These are phyloP conservation scores for Bugulina stolonifera DNA, from an alignment of 2,888 invertebrate genomes.

Conservation along the genomic window DNA sequence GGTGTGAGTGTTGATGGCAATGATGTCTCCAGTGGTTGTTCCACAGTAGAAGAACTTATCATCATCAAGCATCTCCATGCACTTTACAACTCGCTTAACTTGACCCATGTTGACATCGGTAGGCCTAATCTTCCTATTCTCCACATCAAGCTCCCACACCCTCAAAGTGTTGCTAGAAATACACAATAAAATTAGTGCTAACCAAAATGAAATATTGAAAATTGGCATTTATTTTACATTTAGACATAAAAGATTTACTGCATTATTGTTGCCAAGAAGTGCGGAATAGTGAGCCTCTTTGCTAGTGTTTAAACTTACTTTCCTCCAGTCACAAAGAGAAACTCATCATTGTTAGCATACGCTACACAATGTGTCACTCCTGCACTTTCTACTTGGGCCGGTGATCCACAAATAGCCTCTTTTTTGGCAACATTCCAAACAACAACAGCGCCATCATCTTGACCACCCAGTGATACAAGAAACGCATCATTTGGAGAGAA, in stretches of 20 bases:
- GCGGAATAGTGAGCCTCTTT: no score
- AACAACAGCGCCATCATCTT: constrained; percentile 79
- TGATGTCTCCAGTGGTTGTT: constrained; percentile 72
- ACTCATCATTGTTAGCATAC: constrained; percentile 45
- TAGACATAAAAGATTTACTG: no score
- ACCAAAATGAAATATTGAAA: no score
- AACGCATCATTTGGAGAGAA: constrained; percentile 76
- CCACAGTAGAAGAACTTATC: constrained; percentile 77
- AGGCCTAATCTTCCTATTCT: constrained; percentile 64
- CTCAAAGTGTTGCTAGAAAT: constrained; percentile 51
- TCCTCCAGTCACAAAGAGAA: constrained; percentile 53
- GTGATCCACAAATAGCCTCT: constrained; percentile 60
- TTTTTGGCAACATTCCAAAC: constrained; percentile 70
- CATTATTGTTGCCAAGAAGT: no score
- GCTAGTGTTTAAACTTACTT: constrained; percentile 45
- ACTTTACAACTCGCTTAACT: constrained; percentile 69
- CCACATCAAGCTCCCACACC: constrained; percentile 55
- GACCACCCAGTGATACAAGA: constrained; percentile 78
- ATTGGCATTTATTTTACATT: no score
- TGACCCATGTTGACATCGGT: constrained; percentile 73
- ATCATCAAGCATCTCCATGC: constrained; percentile 63
- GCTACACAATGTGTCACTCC: constrained; percentile 65
- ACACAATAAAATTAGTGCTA: no score
- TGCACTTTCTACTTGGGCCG: constrained; percentile 64
- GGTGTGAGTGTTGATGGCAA: constrained; percentile 50